Evolutionary conservation across 2,888 invertebrate species (phyloP).

Genomic region (Platypus cylindrus): DNA sequence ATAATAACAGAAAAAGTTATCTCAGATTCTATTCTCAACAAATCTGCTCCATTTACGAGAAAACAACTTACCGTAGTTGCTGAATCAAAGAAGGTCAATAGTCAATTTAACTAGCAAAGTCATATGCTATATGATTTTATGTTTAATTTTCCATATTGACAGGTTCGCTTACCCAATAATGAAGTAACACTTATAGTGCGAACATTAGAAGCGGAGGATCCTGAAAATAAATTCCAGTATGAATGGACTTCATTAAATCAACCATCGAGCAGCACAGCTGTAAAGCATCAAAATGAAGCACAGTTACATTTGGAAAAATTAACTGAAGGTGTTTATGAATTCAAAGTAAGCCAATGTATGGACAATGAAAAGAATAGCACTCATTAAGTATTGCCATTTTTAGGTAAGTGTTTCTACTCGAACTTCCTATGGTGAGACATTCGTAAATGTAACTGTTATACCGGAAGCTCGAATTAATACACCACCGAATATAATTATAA

Average conservation of each 20-base stretch:
- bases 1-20: conserved; percentile 24
- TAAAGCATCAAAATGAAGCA: conserved; percentile 72
- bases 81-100: conserved; percentile 48
- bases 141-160: conserved; percentile 1
- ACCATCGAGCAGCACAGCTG: conserved; percentile 59
- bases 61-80: conserved; percentile 63
- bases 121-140: neutral
- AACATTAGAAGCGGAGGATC: conserved; percentile 54
- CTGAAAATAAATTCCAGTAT: conserved; percentile 68
- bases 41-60: conserved; percentile 37
- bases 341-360: conserved; percentile 48
- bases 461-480: conserved; percentile 74
- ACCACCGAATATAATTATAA: conserved; percentile 74
- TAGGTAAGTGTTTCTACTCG: conserved; percentile 62
- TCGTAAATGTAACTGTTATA: conserved; percentile 80
- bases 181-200: conserved; percentile 73
- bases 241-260: conserved; percentile 79
- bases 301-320: conserved; percentile 73
- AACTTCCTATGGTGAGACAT: conserved; percentile 64
- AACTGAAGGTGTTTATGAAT: conserved; percentile 76
- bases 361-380: neutral
- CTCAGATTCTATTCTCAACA: conserved; percentile 25
- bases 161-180: conserved; percentile 66
- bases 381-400: conserved; percentile 5
- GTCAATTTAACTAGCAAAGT: conserved; percentile 1